Evolutionary conservation across 2,113 vertebrate species (phyloP).

Genomic region (Pleuronectes platessa): DNA sequence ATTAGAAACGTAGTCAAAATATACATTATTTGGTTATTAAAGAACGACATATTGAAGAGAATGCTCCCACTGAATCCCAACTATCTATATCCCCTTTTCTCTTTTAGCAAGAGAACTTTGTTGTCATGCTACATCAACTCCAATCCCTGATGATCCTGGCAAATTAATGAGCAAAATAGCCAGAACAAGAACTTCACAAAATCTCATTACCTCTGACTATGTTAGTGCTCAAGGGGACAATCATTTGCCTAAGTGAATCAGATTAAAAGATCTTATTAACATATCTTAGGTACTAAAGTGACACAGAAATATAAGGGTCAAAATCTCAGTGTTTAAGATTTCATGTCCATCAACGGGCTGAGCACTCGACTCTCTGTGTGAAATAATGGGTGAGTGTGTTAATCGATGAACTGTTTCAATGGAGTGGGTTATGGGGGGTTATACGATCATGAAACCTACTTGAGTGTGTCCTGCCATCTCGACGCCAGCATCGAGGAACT

Average conservation of each 20-base stretch:
- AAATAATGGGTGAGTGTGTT: conserved; percentile 7
- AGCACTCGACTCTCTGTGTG: background rate
- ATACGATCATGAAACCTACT: conserved; percentile 76
- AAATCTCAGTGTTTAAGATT: conserved; percentile 9
- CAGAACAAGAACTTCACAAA: conserved; percentile 74
- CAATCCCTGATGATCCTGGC: conserved; percentile 64
- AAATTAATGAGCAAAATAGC: conserved; percentile 80
- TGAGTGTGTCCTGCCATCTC: conserved; percentile 99
- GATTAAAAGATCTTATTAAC: conserved; percentile 62
- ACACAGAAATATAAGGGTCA: conserved; percentile 17
- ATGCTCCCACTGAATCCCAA: background rate
- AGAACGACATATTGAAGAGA: background rate
- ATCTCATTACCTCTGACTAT: conserved; percentile 72
- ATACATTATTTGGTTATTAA: background rate
- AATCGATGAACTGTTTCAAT: conserved; percentile 8
- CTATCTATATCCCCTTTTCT: conserved; percentile 19
- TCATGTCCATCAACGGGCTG: conserved; percentile 7
- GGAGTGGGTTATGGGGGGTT: background rate
- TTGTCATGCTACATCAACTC: conserved; percentile 71
- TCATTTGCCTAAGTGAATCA: conserved; percentile 61
- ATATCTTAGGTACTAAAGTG: conserved; percentile 46
- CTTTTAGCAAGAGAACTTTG: background rate
- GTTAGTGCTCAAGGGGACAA: conserved; percentile 53
- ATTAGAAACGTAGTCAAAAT: background rate
- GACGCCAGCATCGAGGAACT: conserved; percentile 97